These are phyloP conservation scores for Neoarius graeffei DNA, from an alignment of 2,113 vertebrate species.

Conservation along the genomic window DNA sequence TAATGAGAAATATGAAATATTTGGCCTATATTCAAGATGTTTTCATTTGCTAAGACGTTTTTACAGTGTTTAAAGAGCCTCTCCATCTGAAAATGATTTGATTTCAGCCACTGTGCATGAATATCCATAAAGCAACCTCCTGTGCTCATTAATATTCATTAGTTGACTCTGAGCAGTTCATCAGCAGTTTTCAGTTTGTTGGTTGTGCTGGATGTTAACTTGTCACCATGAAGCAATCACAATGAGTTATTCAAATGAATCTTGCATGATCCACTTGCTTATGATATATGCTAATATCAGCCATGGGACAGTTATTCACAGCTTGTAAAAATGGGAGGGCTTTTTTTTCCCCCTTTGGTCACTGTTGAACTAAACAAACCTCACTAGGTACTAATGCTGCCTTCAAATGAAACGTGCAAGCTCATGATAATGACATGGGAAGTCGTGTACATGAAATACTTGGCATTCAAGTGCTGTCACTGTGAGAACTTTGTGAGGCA, in stretches of 20 bases:
- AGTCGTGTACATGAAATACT: too few relatives aligned
- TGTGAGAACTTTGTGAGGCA: too few relatives aligned
- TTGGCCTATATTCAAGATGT: not conserved
- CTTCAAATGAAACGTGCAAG: too few relatives aligned
- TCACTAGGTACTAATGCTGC: not conserved
- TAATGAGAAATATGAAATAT: not conserved
- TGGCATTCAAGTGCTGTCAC: too few relatives aligned
- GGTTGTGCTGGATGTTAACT: not conserved
- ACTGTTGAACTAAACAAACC: not conserved
- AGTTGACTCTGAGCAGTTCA: slow-evolving; percentile 2
- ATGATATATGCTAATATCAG: not conserved
- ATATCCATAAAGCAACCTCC: not conserved
- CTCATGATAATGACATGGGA: too few relatives aligned
- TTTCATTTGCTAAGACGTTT: not conserved
- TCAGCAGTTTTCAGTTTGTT: not conserved
- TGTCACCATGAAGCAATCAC: not conserved
- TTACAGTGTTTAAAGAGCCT: not conserved
- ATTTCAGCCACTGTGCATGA: not conserved
- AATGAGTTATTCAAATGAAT: not conserved
- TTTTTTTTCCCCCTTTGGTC: not conserved
- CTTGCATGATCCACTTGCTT: not conserved
- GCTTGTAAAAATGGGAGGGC: not conserved
- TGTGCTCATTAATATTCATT: not conserved
- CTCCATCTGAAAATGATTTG: too few relatives aligned
- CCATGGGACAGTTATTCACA: not conserved